Evolutionary conservation across 2,797 vertebrate genomes (phyloP), one percentile per base, ranked within the genome.

Genomic region (Spizella passerina): DNA sequence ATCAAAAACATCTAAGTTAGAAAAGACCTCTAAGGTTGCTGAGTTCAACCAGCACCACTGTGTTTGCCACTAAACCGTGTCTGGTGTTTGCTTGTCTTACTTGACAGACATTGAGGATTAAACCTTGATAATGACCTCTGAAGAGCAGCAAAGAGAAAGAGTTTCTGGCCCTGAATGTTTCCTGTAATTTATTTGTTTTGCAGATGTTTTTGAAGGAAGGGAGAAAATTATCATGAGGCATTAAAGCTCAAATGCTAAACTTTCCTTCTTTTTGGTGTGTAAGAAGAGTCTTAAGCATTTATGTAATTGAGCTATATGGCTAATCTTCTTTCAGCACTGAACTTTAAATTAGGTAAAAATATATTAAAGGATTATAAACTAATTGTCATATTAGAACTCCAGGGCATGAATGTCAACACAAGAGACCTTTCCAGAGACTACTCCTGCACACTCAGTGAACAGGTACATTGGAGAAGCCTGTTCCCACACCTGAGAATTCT

Each of bases 311-410:
- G 39, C 38, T 60, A 5, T n/a, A 52, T n/a, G 34, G n/a, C 29
- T 94, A 88, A 92, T 90, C 53, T 86, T 30, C 55, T 84, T 57
- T 69, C 50, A 72, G 13, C 10, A 17, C 36, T 44, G 64, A 82
- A 84, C 29, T 71, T 87, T 76, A 63, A 79, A 79, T 88, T 66
- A 83, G 24, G 78, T 86, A 55, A 80, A 95, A 88, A 70, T 59
- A 87, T 36, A 65, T 90, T 82, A 87, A 82, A 77, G 30, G 30
- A 77, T 86, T 94, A 34, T 82, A 73, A 93, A 94, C 76, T 73
- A 91, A 86, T 85, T 70, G 56, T 46, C 1, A 0, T 57, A 36
- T 53, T 52, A 83, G 47, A 82, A 60, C 46, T 86, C 34, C 30
- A 49, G 22, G 11, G 38, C 27, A 32, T 26, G 43, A 80, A 57